Conservation (phyloP, 2,888 invertebrate genomes). For the Pteria penguin region DNA sequence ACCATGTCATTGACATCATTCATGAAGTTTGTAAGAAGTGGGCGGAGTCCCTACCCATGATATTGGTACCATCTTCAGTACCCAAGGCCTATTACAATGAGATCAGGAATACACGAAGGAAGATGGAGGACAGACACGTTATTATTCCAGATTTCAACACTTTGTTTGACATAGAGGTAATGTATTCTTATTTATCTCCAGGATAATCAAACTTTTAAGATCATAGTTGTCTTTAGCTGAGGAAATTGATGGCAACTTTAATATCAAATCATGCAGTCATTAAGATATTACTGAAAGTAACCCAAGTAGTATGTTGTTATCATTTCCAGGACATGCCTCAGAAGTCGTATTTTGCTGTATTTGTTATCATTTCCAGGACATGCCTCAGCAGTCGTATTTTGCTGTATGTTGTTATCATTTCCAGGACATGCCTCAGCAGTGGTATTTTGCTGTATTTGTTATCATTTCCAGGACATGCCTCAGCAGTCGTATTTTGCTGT, state of each 20-base stretch:
- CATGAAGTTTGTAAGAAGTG: constrained; percentile 67
- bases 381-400: constrained; percentile 77
- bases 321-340: constrained; percentile 61
- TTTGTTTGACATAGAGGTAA: constrained; percentile 89
- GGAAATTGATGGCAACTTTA: too few species aligned
- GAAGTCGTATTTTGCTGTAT: constrained; percentile 82
- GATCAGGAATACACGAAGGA: constrained; percentile 89
- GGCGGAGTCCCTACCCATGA: constrained; percentile 60
- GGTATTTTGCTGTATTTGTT: too few species aligned
- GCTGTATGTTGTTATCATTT: constrained; percentile 84
- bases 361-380: constrained; percentile 75
- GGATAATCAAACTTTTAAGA: too few species aligned
- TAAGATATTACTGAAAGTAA: too few species aligned
- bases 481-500: too few species aligned
- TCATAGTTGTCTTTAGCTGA: too few species aligned
- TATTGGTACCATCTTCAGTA: constrained; percentile 45
- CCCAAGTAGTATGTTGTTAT: too few species aligned
- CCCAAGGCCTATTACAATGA: constrained; percentile 84
- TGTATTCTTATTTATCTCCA: too few species aligned
- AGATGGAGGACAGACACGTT: constrained; percentile 95
- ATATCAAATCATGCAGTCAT: too few species aligned
- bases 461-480: too few species aligned
- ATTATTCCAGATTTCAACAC: constrained; percentile 90
- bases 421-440: too few species aligned
- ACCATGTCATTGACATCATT: constrained; percentile 58